phyloP scores from a whole-genome alignment of 2,113 vertebrate genomes.

The Phaethornis superciliosus region DNA sequence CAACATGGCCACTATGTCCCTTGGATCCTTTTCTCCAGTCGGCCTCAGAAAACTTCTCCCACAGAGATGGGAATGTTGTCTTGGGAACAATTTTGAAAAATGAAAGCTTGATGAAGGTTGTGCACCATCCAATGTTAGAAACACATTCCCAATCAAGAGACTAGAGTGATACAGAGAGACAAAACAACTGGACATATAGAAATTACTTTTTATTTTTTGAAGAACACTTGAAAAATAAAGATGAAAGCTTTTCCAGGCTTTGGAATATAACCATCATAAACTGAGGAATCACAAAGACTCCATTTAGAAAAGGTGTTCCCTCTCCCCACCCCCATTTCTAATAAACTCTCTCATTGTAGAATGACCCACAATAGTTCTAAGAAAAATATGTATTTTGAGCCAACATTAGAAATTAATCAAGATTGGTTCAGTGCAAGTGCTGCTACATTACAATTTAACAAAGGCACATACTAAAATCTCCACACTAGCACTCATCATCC shows the following conservation, averaged over 20 bases:
- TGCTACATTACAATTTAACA: slow-evolving; percentile 21
- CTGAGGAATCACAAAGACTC: not conserved
- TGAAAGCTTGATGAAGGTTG: not conserved
- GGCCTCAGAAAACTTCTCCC: not conserved
- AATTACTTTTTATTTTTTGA: slow-evolving; percentile 41
- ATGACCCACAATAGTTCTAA: not conserved
- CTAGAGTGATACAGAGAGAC: not conserved
- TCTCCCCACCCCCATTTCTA: not conserved
- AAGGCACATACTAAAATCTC: slow-evolving; percentile 29
- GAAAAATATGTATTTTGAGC: not conserved
- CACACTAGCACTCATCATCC: not conserved
- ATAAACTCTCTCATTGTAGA: not conserved
- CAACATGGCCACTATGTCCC: too few species aligned
- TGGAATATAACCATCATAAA: not conserved
- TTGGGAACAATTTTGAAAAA: not conserved
- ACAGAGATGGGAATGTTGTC: not conserved
- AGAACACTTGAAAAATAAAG: slow-evolving; percentile 20
- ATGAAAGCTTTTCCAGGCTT: not conserved
- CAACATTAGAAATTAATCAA: not conserved
- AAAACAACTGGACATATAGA: not conserved
- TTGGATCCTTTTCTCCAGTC: too few species aligned
- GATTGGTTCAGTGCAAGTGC: not conserved
- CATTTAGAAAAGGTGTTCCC: not conserved
- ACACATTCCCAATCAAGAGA: not conserved
- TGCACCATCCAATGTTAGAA: not conserved